Evolutionary conservation across 1,140 invertebrate genomes (phyloP), one percentile per base, ranked within the genome.

Genomic region (Caenorhabditis remanei): DNA sequence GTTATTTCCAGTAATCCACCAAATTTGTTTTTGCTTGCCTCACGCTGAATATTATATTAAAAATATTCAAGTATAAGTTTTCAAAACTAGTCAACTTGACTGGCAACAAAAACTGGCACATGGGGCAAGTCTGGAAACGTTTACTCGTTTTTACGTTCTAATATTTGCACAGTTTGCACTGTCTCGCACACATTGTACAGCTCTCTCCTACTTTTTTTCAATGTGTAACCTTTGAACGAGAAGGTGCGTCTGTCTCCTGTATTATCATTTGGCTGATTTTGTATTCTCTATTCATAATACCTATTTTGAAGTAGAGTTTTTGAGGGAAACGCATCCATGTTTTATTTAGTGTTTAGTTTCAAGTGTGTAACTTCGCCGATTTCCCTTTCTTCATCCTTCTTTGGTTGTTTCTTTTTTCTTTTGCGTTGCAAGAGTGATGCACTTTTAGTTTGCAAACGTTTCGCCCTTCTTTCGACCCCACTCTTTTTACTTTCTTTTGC

Each of bases 371-470:
- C 13, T 3, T 11, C 50, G 16, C 16, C n/a, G n/a, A n/a, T 41
- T 71, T 46, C 8, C n/a, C 19, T 71, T 46, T 16, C 0, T 79
- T 24, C 24, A 50, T 50, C 46, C 43, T 50, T 32, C 43, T 53
- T 50, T 11, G 9, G n/a, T 9, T 11, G n/a, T 40, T 32, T 24
- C 32, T 63, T 21, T 21, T 79, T 14, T 71, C 46, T 19, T 71
- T 46, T 71, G 65, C 65, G 41, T 53, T 53, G 21, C 46, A 79
- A 79, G 40, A 79, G n/a, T 24, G 46, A 13, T 53, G 46, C 71
- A 79, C 71, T 79, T 32, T 71, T 48, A 41, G 40, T 48, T 46
- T 79, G 46, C 71, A 79, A 79, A 79, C 71, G n/a, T 11, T 79
- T 32, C 46, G 21, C 8, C 65, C 41, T 21, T 32, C 40, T 43